phyloP scores from a whole-genome alignment of 2,113 vertebrate genomes.

The Oxyura jamaicensis region DNA sequence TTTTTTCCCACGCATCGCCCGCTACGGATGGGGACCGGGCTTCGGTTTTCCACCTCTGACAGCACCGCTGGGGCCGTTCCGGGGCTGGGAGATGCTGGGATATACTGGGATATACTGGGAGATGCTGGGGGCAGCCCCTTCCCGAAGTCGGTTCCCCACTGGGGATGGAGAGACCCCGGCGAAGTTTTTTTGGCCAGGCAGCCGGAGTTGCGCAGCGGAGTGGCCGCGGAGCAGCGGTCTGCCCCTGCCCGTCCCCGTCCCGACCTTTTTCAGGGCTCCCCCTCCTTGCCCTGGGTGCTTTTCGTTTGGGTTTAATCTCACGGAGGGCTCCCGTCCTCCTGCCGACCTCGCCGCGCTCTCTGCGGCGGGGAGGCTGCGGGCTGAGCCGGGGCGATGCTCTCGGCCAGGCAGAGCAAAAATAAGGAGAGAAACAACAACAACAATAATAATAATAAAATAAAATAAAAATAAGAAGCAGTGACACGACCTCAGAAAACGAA shows the following conservation, averaged over 20 bases:
- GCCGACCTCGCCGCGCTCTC: too few species aligned
- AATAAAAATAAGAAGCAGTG: neutral
- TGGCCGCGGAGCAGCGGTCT: accelerated
- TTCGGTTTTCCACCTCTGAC: neutral
- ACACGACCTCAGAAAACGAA: neutral
- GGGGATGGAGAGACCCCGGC: neutral
- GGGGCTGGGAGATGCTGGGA: too few species aligned
- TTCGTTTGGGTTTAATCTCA: too few species aligned
- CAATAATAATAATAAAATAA: neutral
- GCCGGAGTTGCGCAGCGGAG: neutral
- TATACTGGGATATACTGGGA: too few species aligned
- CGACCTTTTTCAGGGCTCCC: too few species aligned
- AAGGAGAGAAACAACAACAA: neutral
- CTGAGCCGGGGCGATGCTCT: too few species aligned
- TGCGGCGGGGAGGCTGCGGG: too few species aligned
- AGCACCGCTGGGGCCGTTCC: neutral
- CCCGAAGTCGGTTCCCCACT: neutral
- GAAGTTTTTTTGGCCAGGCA: neutral
- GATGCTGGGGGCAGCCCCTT: too few species aligned
- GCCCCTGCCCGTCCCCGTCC: neutral
- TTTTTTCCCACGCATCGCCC: neutral
- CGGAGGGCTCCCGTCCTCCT: too few species aligned
- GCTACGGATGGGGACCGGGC: neutral
- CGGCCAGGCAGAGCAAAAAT: neutral
- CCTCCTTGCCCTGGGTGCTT: too few species aligned